Conservation (phyloP, 1,140 invertebrate genomes). For the Triops cancriformis region DNA sequence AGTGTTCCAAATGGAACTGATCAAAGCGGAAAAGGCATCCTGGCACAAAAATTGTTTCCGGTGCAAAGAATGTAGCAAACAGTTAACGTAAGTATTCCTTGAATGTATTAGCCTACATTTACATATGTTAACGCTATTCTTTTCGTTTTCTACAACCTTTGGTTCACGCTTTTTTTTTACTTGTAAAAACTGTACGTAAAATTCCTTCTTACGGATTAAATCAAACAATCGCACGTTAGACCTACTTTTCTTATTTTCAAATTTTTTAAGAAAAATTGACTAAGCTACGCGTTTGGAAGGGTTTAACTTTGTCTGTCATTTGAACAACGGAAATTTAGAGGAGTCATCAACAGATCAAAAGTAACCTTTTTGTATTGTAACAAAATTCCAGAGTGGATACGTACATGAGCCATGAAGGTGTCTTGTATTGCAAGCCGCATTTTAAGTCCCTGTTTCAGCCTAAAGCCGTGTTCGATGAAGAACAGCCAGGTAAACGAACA, state of each 20-base stretch:
- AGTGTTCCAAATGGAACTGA: constrained; percentile 89
- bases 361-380: constrained; percentile 27
- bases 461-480: constrained; percentile 66
- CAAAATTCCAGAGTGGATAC: constrained; percentile 66
- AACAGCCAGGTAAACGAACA: constrained; percentile 40
- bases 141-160: not conserved
- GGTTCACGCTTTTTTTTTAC: constrained; percentile 8
- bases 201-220: no score
- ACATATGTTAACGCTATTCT: not conserved
- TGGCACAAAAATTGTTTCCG: constrained; percentile 91
- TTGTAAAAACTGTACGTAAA: no score
- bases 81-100: constrained; percentile 60
- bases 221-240: no score
- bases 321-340: no score
- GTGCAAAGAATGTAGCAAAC: constrained; percentile 79
- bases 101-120: not conserved
- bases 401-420: constrained; percentile 79
- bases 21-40: constrained; percentile 72
- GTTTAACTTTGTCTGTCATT: not conserved
- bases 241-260: no score
- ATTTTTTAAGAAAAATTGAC: no score
- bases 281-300: no score
- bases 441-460: constrained; percentile 85
- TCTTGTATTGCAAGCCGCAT: constrained; percentile 84
- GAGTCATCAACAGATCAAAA: no score